phyloP scores from a whole-genome alignment of 2,113 vertebrate species.

The Empidonax alnorum region DNA sequence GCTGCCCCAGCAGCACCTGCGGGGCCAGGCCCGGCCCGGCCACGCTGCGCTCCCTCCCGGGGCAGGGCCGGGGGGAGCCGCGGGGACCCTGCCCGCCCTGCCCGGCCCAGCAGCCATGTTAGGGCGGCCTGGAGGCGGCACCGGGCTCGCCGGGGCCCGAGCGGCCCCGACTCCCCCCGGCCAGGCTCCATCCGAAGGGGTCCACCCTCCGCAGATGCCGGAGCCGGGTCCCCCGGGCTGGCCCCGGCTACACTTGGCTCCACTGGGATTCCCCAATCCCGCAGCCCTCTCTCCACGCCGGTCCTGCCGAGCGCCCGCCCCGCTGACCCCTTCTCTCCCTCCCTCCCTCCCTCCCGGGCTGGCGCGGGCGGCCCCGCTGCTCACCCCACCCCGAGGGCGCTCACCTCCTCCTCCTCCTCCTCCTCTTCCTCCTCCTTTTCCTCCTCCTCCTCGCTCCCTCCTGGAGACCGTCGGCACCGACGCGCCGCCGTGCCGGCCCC shows the following conservation, averaged over 20 bases:
- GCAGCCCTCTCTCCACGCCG: not conserved
- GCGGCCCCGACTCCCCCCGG: not conserved
- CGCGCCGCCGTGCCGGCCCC: slow-evolving; percentile 49
- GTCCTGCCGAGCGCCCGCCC: not conserved
- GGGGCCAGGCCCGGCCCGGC: not conserved
- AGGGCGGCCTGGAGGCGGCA: not conserved
- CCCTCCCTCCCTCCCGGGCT: not conserved
- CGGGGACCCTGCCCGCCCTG: too few species aligned
- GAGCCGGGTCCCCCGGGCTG: not conserved
- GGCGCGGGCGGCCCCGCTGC: not conserved
- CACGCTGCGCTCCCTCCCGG: not conserved
- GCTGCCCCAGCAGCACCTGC: not conserved
- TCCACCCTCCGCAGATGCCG: not conserved
- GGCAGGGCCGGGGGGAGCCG: not conserved
- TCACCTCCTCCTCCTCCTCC: slow-evolving; percentile 37
- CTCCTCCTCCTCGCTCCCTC: slow-evolving; percentile 35
- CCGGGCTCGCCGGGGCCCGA: too few species aligned
- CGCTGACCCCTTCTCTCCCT: slow-evolving; percentile 17
- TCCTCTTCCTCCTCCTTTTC: not conserved
- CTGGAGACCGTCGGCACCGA: slow-evolving; percentile 58
- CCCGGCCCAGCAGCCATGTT: not conserved
- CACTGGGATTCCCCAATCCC: not conserved
- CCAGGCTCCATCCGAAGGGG: too few species aligned
- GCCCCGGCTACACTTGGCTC: not conserved
- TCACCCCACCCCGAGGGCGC: slow-evolving; percentile 32